Evolutionary conservation across 64 coral and sea anemone species (phyloP).

Genomic region (Stichodactyla helianthus): DNA sequence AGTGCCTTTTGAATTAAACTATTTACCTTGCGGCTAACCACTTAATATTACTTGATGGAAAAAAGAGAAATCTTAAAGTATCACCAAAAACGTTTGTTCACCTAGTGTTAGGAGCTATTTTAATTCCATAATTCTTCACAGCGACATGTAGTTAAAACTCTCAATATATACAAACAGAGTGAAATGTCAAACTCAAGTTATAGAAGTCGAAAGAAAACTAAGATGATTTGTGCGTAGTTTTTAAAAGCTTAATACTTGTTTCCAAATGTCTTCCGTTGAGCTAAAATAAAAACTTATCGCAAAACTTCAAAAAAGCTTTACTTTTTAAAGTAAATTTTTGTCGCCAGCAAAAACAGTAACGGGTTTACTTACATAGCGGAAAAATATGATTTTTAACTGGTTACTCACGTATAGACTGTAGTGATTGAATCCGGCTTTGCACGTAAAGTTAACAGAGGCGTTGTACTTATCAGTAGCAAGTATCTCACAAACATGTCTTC

Average conservation of each 20-base stretch:
- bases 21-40: too few species aligned
- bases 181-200: not conserved
- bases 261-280: not conserved
- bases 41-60: too few species aligned
- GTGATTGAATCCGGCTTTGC: not conserved
- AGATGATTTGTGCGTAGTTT: not conserved
- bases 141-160: too few species aligned
- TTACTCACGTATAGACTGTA: constrained; percentile 37
- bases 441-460: constrained; percentile 18
- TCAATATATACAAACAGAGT: too few species aligned
- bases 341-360: not conserved
- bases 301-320: too few species aligned
- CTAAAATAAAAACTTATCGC: too few species aligned
- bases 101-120: too few species aligned
- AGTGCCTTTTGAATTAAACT: too few species aligned
- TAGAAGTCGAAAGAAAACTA: not conserved
- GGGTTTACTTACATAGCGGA: not conserved
- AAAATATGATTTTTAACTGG: not conserved
- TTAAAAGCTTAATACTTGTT: too few species aligned
- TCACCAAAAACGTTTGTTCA: too few species aligned
- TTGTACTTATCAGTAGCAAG: constrained; percentile 36
- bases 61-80: too few species aligned
- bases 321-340: not conserved
- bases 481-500: constrained; percentile 22
- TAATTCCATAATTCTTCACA: too few species aligned